Base-by-base conservation (phyloP, 2,797 vertebrate species). In the Tenualosa ilisha region DNA sequence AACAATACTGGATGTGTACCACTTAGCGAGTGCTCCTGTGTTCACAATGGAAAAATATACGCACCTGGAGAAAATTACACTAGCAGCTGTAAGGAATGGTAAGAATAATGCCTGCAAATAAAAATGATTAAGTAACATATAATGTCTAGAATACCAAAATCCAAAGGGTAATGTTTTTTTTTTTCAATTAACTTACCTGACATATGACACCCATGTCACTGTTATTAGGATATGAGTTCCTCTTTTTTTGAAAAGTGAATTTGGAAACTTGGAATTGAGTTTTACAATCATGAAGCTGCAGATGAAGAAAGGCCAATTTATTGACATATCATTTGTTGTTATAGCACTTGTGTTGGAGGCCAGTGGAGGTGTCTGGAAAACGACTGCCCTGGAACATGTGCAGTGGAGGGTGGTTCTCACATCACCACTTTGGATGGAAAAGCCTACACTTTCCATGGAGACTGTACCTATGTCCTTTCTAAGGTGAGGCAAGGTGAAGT, bases 381-480 rank as follows among this genome's bases (percentile, higher is more conserved):
- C 20, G 91, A 96, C 82, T 97, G 97, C 87, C 93, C 95, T 72
- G 95, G 92, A 85, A 94, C 63, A 26, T 98, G 97, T 86, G 96
- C 95, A 49, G 88, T 98, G 84, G 93, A 94, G 89, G 97, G 97
- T 88, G 97, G 97, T 88, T 93, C 95, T 82, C 97, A 97, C 63
- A 56, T 97, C 56, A 95, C 91, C 84, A 97, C 96, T 0, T 97
- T 95, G 0, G 97, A 98, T 91, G 95, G 93, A 15, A 96, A 96
- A 85, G 84, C 87, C 37, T 97, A 94, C 91, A 95, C 92, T 82
- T 97, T 97, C 89, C 96, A 97, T 26, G 97, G 97, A 75, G 96
- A 96, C 85, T 98, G 97, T 83, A 91, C 94, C 46, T 97, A 97
- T 31, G 81, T 97, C 56, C 91, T 98, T 82, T 89, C 96, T 51